Evolutionary conservation across 2,888 invertebrate genomes (phyloP), one percentile per base, ranked within the genome.

Genomic region (Orgyia antiqua): DNA sequence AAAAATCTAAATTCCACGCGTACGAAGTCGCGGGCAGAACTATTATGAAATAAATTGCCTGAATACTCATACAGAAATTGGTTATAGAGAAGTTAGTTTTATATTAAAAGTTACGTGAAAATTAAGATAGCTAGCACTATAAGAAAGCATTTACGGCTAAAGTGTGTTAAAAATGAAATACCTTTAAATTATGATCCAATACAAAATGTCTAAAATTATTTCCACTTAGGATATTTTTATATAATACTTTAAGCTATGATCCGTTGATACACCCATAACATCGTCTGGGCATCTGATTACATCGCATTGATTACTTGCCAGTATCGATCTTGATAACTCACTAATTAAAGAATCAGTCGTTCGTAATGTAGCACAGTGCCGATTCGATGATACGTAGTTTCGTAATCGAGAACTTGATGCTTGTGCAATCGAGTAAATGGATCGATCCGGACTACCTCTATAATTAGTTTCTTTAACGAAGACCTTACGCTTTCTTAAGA

Each of bases 371-470:
- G 37, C 35, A 30, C 32, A 37, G 39, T 30, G 47, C 52, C 52
- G 51, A 51, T 60, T 58, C 67, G 64, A 69, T 64, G 68, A 75
- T 71, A 69, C 68, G 61, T 59, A 51, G 58, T 64, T 60, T 68
- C 64, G 71, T 70, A 78, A 78, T 76, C 68, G 73, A 77, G 67
- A 71, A 64, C 53, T 56, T 60, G 64, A 63, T 60, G 66, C 65
- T 82, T 76, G 69, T 68, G 69, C 71, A 78, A 75, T 77, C 61
- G 66, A 66, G 61, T 68, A 76, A 77, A 74, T 71, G 69, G 75
- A 78, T 78, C 70, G 70, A 73, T 72, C 75, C 60, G 58, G 66
- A 72, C 76, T 73, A 73, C 68, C 56, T 64, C 67, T 77, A 71
- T 75, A 79, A 79, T 79, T 77, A 76, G 66, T 68, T 71, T 64